phyloP scores from a whole-genome alignment of 1,140 invertebrate species.

The Drosophila trapezifrons region DNA sequence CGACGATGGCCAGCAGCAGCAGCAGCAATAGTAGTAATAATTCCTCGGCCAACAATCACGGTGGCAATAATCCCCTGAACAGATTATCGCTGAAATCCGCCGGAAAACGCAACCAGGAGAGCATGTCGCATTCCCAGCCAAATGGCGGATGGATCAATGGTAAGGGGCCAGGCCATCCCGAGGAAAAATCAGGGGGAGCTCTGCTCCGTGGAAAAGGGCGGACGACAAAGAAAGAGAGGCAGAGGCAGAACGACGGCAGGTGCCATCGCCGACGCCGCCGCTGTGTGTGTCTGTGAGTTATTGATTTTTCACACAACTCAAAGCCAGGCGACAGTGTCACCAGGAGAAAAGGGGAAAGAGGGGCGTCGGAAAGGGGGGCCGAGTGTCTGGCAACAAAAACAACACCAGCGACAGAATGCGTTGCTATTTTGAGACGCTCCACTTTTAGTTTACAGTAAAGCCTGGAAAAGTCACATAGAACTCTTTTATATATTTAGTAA shows the following conservation, averaged over 20 bases:
- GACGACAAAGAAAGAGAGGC: neutral
- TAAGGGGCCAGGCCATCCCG: constrained; percentile 84
- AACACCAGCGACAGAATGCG: constrained; percentile 17
- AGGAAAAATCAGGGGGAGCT: constrained; percentile 16
- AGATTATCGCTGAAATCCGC: constrained; percentile 69
- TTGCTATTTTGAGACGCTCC: constrained; percentile 69
- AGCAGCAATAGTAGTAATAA: constrained; percentile 56
- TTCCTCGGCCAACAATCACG: constrained; percentile 53
- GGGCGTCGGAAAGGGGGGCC: constrained; percentile 24
- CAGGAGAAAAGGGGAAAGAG: constrained; percentile 15
- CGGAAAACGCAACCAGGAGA: constrained; percentile 79
- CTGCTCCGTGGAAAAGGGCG: constrained; percentile 31
- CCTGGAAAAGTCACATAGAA: neutral
- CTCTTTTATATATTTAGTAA: neutral
- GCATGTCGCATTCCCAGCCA: constrained; percentile 90
- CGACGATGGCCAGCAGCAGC: constrained; percentile 58
- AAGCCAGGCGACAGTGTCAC: constrained; percentile 16
- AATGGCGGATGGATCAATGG: constrained; percentile 92
- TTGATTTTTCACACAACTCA: constrained; percentile 67
- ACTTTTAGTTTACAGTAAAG: constrained; percentile 45
- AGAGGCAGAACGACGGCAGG: constrained; percentile 23
- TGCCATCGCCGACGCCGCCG: constrained; percentile 21
- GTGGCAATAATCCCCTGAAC: constrained; percentile 68
- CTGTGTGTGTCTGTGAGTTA: constrained; percentile 48
- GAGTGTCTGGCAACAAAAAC: constrained; percentile 51